A percentile compares a stretch with the other conserved stretches of the same genome.
phyloP scores from a whole-genome alignment of 2,888 invertebrate species.

The Caenorhabditis sp. region DNA sequence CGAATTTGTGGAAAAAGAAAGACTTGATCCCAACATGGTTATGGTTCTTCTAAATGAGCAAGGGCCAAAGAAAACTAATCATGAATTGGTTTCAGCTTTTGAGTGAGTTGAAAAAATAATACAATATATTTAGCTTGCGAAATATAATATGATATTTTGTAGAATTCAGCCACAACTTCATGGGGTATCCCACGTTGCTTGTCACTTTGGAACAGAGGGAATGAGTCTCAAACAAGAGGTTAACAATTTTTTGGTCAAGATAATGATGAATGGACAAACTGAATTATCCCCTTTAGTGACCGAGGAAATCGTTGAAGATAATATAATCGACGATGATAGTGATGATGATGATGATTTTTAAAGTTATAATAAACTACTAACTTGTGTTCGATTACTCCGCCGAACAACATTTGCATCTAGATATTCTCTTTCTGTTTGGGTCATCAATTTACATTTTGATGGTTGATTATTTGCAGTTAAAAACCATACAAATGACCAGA shows the following conservation, averaged over 20 bases:
- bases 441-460: conserved; percentile 51
- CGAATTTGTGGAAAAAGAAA: conserved; percentile 38
- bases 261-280: conserved; percentile 2
- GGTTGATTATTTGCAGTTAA: conserved; percentile 43
- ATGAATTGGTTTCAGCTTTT: conserved; percentile 36
- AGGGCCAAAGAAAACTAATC: conserved; percentile 36
- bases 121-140: neutral
- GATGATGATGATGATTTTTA: conserved; percentile 8
- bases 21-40: conserved; percentile 18
- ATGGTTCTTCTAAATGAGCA: conserved; percentile 40
- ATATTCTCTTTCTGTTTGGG: conserved; percentile 42
- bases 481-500: conserved; percentile 47
- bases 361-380: conserved; percentile 7
- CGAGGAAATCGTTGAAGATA: neutral
- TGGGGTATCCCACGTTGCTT: conserved; percentile 26
- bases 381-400: conserved; percentile 31
- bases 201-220: conserved; percentile 31
- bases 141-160: neutral
- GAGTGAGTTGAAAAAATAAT: conserved; percentile 8
- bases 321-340: neutral
- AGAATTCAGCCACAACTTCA: conserved; percentile 30
- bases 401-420: conserved; percentile 42
- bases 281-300: neutral
- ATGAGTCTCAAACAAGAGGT: conserved; percentile 29
- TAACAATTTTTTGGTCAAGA: conserved; percentile 24